Base-by-base conservation (phyloP, 2,797 vertebrate species). In the Danio choprae region DNA sequence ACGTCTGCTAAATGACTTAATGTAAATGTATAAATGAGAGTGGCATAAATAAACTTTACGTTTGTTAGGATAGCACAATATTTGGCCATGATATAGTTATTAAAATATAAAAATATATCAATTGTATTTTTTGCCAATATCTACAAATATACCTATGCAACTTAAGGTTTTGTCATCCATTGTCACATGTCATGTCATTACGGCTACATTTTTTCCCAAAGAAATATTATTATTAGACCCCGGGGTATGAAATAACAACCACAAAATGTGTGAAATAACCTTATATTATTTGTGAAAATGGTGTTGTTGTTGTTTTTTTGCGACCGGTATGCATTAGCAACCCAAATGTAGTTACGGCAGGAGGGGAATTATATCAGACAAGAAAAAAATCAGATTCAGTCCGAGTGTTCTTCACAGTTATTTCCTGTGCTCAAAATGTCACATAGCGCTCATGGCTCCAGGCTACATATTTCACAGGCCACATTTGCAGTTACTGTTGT, bases 391-490 rank as follows among this genome's bases (percentile, higher is more conserved):
- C 55, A 69, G 10, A 69, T 50, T 15, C 22, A 58, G 62, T 43
- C 50, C 7, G 40, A 20, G 22, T 40, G 53, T 59, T 60, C 55
- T 50, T 78, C 65, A 78, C 13, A 41, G 22, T 48, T 78, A 69
- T 70, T 62, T 71, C 56, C 67, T 43, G 65, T 48, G 44, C 65
- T 70, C 65, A 78, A 50, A 70, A 69, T 68, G 75, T 71, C 55
- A 70, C 41, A 46, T 5, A 41, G 77, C 51, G 56, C 56, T 62
- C 4, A 6, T 62, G 56, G 18, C 76, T 79, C 18, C 67, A 53
- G 77, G 77, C 77, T 69, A 60, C 18, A 62, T 70, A 59, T 70
- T 48, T 69, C 76, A 79, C 58, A 53, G 7, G 20, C 43, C 77
- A 70, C 56, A 70, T 70, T 70, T 70, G 44, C 44, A 13, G 44